Evolutionary conservation across 2,888 invertebrate genomes (phyloP).

Genomic region (Celastrina argiolus): DNA sequence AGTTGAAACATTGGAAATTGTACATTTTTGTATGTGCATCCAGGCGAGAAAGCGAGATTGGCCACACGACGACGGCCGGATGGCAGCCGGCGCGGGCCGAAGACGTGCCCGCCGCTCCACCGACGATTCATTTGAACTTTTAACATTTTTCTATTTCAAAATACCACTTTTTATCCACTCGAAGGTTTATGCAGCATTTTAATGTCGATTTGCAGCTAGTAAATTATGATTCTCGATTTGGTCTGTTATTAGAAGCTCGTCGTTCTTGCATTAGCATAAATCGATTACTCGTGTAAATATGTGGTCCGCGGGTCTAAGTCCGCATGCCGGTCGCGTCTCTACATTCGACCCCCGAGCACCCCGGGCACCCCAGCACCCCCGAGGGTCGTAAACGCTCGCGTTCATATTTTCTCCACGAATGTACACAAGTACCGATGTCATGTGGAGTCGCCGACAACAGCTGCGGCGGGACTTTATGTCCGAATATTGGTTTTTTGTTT

Average conservation of each 20-base stretch:
- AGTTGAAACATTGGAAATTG: too few relatives aligned
- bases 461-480: background rate
- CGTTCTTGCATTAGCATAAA: conserved; percentile 1
- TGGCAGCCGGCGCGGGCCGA: background rate
- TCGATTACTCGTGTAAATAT: background rate
- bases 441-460: background rate
- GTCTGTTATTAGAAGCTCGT: background rate
- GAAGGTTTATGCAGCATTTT: background rate
- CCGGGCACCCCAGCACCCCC: background rate
- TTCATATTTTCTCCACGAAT: background rate
- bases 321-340: background rate
- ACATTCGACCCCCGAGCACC: background rate
- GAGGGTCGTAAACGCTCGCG: background rate
- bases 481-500: background rate
- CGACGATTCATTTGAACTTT: background rate
- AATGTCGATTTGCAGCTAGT: background rate
- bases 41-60: background rate
- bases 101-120: background rate
- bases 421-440: background rate
- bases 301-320: background rate
- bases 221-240: background rate
- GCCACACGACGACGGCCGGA: background rate
- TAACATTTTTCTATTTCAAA: background rate
- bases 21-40: background rate
- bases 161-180: background rate